Conservation (phyloP, 2,888 invertebrate species). For the Orchesella flavescens region DNA sequence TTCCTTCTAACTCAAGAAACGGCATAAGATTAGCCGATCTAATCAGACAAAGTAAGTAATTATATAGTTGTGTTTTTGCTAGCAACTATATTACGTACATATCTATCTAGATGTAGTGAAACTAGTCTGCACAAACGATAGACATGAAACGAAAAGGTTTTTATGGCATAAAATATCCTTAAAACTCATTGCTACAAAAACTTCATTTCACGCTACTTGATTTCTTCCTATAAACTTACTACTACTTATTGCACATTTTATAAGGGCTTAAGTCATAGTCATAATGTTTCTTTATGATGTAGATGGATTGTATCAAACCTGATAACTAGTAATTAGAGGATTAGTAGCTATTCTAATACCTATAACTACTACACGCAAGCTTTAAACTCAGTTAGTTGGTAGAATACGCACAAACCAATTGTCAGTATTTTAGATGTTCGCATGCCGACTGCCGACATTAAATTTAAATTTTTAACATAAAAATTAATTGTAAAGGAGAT, state of each 20-base stretch:
- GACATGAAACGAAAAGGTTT: slow-evolving; percentile 4
- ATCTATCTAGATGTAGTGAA: too few species aligned
- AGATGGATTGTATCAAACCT: background rate
- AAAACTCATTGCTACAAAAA: background rate
- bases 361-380: background rate
- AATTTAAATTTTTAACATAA: too few species aligned
- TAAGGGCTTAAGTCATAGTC: background rate
- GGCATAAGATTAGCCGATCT: too few species aligned
- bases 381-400: background rate
- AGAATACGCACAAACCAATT: background rate
- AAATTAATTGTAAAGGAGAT: too few species aligned
- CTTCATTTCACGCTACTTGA: slow-evolving; percentile 15
- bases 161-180: background rate
- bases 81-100: too few species aligned
- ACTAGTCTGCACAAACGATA: background rate
- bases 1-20: too few species aligned
- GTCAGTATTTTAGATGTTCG: background rate
- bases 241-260: too few species aligned
- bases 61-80: too few species aligned
- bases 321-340: slow-evolving; percentile 1
- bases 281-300: background rate
- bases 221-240: background rate
- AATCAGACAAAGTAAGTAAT: too few species aligned
- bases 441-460: too few species aligned
- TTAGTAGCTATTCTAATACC: background rate